Evolutionary conservation across 2,797 vertebrate genomes (phyloP).

Genomic region (Gymnoscopelus braueri): DNA sequence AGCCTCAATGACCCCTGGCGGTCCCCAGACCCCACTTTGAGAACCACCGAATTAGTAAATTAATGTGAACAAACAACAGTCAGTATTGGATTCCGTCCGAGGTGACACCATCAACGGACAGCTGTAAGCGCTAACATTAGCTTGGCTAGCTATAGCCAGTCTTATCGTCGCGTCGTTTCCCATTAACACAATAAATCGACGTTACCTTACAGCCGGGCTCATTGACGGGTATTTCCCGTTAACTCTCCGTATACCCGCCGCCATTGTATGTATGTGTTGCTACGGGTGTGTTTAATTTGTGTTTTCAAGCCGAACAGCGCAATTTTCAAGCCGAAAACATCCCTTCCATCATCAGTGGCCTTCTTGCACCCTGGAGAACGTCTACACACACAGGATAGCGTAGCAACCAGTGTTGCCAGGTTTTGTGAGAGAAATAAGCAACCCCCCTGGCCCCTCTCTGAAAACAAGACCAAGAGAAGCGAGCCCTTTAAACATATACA

Average conservation of each 20-base stretch:
- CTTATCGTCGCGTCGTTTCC: conserved; percentile 4
- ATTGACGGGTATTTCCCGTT: conserved; percentile 71
- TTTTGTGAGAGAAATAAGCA: too few relatives aligned
- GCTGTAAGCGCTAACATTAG: conserved; percentile 49
- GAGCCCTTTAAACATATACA: too few relatives aligned
- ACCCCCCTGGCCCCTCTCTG: too few relatives aligned
- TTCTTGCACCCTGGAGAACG: conserved; percentile 57
- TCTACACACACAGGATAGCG: conserved; percentile 60
- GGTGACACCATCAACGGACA: conserved; percentile 2
- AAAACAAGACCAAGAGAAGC: too few relatives aligned
- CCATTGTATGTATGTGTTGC: conserved; percentile 58
- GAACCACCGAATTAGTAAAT: too few relatives aligned
- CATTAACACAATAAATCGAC: conserved; percentile 11
- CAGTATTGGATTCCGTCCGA: too few relatives aligned
- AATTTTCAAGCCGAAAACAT: conserved; percentile 47
- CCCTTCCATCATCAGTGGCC: conserved; percentile 66
- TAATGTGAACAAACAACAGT: too few relatives aligned
- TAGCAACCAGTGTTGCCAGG: conserved; percentile 32
- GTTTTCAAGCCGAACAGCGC: conserved; percentile 16
- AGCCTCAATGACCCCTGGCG: too few relatives aligned
- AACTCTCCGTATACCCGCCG: conserved; percentile 70
- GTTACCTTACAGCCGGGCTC: conserved; percentile 80
- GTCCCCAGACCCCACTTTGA: too few relatives aligned
- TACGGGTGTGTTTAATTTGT: conserved; percentile 8
- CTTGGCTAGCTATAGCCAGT: conserved; percentile 46